phyloP scores from a whole-genome alignment of 2,113 vertebrate genomes.

The Platysternon megacephalum region DNA sequence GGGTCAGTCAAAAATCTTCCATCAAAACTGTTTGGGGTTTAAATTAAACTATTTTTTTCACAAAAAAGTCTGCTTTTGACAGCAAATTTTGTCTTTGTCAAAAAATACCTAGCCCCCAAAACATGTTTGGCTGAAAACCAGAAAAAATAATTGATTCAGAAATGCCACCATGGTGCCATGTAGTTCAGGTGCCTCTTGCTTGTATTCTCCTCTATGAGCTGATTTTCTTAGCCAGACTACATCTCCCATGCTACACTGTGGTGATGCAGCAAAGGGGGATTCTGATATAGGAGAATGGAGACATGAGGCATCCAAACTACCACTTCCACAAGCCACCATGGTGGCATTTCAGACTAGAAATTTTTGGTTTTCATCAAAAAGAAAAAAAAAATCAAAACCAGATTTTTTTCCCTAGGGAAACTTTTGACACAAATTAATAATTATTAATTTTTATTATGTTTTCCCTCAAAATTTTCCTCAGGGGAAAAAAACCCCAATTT shows the following conservation, averaged over 20 bases:
- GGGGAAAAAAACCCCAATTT: accelerated
- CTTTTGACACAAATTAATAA: neutral
- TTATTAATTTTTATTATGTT: neutral
- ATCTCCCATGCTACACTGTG: neutral
- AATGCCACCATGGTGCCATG: neutral
- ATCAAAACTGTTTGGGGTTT: neutral
- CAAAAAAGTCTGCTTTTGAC: neutral
- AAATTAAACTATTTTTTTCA: neutral
- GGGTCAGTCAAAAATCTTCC: neutral
- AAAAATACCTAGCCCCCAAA: neutral
- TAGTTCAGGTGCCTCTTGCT: neutral
- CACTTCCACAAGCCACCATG: no score
- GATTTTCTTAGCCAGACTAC: neutral
- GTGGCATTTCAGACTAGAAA: neutral
- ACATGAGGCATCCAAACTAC: neutral
- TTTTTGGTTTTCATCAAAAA: neutral
- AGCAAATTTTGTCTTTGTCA: neutral
- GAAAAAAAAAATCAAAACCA: neutral
- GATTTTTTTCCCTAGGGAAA: neutral
- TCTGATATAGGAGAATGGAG: neutral
- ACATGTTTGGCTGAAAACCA: neutral
- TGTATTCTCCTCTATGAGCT: neutral
- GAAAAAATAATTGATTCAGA: neutral
- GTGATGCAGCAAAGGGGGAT: neutral
- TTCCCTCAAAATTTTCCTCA: neutral